Evolutionary conservation across 1,140 invertebrate species (phyloP).

Genomic region (Zaprionus inermis): DNA sequence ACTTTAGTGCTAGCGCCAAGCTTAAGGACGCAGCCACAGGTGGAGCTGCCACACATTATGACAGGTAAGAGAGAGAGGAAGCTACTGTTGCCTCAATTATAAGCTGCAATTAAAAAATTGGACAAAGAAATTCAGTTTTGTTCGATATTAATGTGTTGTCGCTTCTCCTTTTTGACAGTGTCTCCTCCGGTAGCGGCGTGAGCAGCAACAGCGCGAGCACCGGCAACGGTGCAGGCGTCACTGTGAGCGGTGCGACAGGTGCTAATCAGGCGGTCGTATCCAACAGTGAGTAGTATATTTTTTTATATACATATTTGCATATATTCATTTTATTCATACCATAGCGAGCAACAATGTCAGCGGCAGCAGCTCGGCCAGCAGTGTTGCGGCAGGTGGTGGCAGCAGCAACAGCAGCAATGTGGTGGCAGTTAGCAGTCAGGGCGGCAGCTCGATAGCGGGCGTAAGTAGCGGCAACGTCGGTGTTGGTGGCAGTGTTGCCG

Average conservation of each 20-base stretch:
- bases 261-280: conserved; percentile 84
- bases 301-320: too few species aligned
- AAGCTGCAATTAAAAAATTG: not conserved
- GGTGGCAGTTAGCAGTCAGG: conserved; percentile 60
- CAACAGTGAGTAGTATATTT: conserved; percentile 78
- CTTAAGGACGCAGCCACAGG: conserved; percentile 75
- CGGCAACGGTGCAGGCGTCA: conserved; percentile 75
- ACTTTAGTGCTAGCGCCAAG: conserved; percentile 82
- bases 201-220: conserved; percentile 84
- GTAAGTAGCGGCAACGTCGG: conserved; percentile 67
- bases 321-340: not conserved
- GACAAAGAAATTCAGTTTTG: not conserved
- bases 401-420: conserved; percentile 61
- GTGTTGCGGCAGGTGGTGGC: conserved; percentile 50
- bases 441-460: conserved; percentile 55
- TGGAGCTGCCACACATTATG: conserved; percentile 72
- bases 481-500: conserved; percentile 52
- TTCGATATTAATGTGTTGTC: not conserved
- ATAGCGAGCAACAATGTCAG: conserved; percentile 67
- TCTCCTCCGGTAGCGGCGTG: conserved; percentile 85
- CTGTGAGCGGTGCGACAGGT: conserved; percentile 55
- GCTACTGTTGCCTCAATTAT: not conserved
- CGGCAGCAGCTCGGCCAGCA: conserved; percentile 71
- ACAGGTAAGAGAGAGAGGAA: conserved; percentile 78
- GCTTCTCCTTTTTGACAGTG: conserved; percentile 45